Percentiles rank a stretch among this genome's conserved stretches.
Conservation (phyloP, 1,140 invertebrate species). For the Piezodorus guildinii region DNA sequence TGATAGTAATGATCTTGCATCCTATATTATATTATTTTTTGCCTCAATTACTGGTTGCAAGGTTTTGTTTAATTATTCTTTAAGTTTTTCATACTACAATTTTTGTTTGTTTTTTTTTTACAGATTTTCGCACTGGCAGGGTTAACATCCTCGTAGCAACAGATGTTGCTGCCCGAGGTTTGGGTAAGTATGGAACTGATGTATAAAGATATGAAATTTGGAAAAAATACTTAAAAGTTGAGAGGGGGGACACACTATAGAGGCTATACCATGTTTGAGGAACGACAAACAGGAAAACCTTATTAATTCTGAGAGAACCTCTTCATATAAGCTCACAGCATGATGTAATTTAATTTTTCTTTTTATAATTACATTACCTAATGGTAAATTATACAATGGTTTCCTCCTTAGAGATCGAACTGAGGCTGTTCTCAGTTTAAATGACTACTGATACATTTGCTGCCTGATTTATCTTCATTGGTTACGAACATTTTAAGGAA, state of each 20-base stretch:
- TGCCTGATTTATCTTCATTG: too few relatives aligned
- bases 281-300: not conserved
- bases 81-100: not conserved
- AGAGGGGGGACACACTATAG: constrained; percentile 6
- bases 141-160: constrained; percentile 92
- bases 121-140: constrained; percentile 86
- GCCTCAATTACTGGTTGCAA: not conserved
- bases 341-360: not conserved
- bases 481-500: too few relatives aligned
- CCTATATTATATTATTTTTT: not conserved
- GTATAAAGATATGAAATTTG: not conserved
- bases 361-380: too few relatives aligned
- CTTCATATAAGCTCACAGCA: not conserved
- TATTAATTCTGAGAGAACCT: not conserved
- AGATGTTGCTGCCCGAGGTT: constrained; percentile 93
- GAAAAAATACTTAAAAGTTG: not conserved
- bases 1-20: not conserved
- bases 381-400: too few relatives aligned
- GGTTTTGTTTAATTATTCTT: not conserved
- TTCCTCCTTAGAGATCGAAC: too few relatives aligned
- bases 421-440: too few relatives aligned
- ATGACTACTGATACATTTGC: too few relatives aligned
- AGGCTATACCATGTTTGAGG: constrained; percentile 3
- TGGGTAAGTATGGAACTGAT: constrained; percentile 54
- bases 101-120: constrained; percentile 14